Evolutionary conservation across 2,113 vertebrate genomes (phyloP).

Genomic region (Promerops cafer): DNA sequence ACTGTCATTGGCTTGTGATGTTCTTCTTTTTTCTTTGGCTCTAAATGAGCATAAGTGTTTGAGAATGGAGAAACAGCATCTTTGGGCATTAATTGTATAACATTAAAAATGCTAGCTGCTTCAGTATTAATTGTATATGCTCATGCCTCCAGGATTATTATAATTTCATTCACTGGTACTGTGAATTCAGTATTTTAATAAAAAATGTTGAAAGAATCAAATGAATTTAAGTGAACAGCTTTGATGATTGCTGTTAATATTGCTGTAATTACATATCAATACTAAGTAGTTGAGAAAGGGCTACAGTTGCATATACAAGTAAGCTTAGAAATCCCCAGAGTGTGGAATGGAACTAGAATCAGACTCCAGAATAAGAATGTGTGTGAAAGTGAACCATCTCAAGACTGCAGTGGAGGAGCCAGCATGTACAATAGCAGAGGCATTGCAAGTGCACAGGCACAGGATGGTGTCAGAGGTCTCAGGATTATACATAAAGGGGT

Average conservation of each 20-base stretch:
- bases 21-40: not conserved
- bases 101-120: not conserved
- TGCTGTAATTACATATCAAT: not conserved
- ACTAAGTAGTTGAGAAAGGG: not conserved
- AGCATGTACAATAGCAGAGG: not conserved
- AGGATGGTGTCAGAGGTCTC: not conserved
- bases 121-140: not conserved
- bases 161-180: not conserved
- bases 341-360: not conserved
- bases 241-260: not conserved
- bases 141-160: not conserved
- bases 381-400: not conserved
- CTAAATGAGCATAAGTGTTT: not conserved
- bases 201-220: not conserved
- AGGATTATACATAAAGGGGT: not conserved
- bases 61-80: not conserved
- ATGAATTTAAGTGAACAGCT: not conserved
- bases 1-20: not conserved
- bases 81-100: not conserved
- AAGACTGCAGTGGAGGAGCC: not conserved
- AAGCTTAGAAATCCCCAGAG: not conserved
- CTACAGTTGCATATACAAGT: not conserved
- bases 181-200: not conserved
- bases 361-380: not conserved
- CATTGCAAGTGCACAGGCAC: not conserved